These are phyloP conservation scores for Numenius arquata DNA, from an alignment of 2,113 vertebrate genomes.

Conservation along the genomic window DNA sequence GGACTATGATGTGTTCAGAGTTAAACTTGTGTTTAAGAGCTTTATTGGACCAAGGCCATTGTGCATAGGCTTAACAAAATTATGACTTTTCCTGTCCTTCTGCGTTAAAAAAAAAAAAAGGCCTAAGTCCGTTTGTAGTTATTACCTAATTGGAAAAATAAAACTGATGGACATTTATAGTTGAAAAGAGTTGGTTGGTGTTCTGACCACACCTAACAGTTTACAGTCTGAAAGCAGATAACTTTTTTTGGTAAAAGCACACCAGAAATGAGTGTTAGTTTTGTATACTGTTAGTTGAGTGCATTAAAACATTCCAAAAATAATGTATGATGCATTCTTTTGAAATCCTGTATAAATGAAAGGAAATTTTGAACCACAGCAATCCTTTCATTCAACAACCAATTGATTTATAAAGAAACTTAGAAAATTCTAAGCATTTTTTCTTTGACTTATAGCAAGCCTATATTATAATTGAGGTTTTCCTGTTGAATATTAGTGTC, in stretches of 20 bases:
- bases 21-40: neutral
- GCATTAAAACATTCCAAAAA: slow-evolving; percentile 24
- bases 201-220: neutral
- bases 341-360: neutral
- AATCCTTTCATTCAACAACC: neutral
- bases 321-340: slow-evolving; percentile 1
- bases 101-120: neutral
- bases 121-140: neutral
- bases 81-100: neutral
- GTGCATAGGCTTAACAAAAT: neutral
- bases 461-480: slow-evolving; percentile 22
- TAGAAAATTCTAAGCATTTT: slow-evolving; percentile 19
- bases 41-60: neutral
- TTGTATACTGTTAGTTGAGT: neutral
- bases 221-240: neutral
- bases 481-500: neutral
- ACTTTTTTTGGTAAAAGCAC: neutral
- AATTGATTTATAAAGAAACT: slow-evolving; percentile 22
- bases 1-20: neutral
- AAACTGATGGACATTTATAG: neutral
- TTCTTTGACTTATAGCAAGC: neutral
- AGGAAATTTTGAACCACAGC: slow-evolving; percentile 13
- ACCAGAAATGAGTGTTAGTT: neutral
- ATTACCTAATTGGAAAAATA: neutral
- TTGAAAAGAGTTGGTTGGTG: neutral